Evolutionary conservation across 1,140 invertebrate species (phyloP), one percentile per base, ranked within the genome.

Genomic region (Helicoverpa armigera): DNA sequence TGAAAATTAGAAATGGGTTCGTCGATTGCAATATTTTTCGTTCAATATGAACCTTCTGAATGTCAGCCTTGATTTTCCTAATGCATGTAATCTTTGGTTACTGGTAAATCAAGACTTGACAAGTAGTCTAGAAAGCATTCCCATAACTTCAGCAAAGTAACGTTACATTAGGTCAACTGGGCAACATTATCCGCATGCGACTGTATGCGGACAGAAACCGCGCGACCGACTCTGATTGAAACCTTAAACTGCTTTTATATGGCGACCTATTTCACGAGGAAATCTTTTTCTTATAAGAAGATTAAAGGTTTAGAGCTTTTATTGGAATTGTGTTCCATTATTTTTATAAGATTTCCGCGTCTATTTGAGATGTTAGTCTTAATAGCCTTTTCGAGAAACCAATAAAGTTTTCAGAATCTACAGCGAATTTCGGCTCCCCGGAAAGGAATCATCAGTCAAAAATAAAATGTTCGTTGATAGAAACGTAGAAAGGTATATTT

Each of bases 111-210:
- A 35, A 35, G 35, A 35, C 1, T 35, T 35, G 7, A 35, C 4
- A 7, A 35, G 3, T 35, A 35, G 35, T 43, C 35, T 43, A 43
- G 4, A 43, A 43, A 35, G 35, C 50, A 54, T 72, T 53, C 69
- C 69, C 69, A 54, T 72, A 51, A 51, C 69, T 72, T 23, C 69
- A 54, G n/a, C 16, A 53, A 72, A 69, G 65, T 50, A 54, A 51
- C 50, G n/a, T 72, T 53, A 70, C 29, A 72, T 72, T 72, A 54
- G 69, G 69, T 72, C 69, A 72, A 43, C 23, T 50, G 65, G 5
- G 65, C 69, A 51, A 72, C 69, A 72, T 53, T 53, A 53, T 23
- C 50, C 69, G 69, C 69, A 72, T 72, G 50, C 69, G 69, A 72
- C 23, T 53, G 2, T 29, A 18, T 54, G 69, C 69, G 48, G 69